Evolutionary conservation across 2,888 invertebrate species (phyloP), one percentile per base, ranked within the genome.

Genomic region (Linnaemya vulpina): DNA sequence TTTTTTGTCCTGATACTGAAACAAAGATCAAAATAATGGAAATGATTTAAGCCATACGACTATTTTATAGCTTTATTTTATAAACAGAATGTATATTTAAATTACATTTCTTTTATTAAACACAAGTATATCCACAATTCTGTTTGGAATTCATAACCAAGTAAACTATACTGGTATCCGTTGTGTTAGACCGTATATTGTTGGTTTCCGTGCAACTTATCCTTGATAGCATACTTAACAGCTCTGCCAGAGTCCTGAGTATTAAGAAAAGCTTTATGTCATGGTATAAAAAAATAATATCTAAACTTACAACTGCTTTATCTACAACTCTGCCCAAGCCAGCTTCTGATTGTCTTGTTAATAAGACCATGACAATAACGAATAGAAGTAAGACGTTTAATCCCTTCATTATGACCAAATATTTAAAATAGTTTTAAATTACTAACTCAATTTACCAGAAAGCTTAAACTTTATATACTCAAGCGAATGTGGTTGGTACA

Each of bases 251-350:
- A 20, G 40, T 70, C 53, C 53, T 70, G n/a, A 13, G 35, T 22
- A 38, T 17, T 22, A 40, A 38, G 35, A 53, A 46, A 46, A 43
- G 15, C 15, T 25, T 5, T 7, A 30, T 67, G n/a, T 53, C 20
- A 53, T 13, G 20, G 53, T 53, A 3, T 7, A 3, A 7, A 49
- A 11, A 68, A 3, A 35, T 17, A 49, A 49, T 5, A 49, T 49
- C n/a, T n/a, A 25, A 22, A 49, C 73, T 73, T 58, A 60, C 60
- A 35, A 49, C 35, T 20, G 13, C 22, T 74, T 60, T 62, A 20
- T 53, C 53, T 3, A 38, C 20, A 13, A 3, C 0, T 38, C 13
- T 62, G 15, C 38, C 51, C 3, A 62, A 1, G 8, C 62, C 35
- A 60, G 74, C 74, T 38, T 51, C 51, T 11, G 62, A 51, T 51